Evolutionary conservation across 2,113 vertebrate species (phyloP), one percentile per base, ranked within the genome.

Genomic region (Electrona antarctica): DNA sequence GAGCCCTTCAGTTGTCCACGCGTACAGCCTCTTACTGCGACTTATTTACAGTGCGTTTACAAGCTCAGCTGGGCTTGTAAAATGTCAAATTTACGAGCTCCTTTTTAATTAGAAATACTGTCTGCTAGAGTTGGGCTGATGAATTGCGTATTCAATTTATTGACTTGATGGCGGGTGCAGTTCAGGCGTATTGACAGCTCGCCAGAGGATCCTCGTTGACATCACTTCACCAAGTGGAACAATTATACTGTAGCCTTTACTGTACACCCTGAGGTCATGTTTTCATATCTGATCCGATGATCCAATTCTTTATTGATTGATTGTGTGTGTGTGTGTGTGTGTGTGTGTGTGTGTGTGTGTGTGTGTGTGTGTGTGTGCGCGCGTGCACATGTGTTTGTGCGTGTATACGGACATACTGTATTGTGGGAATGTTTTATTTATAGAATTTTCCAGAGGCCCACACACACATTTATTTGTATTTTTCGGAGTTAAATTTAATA

Each of bases 41-140:
- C 83, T 77, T 89, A 89, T 82, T 89, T 83, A 89, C 83, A 83
- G 77, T 81, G 73, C 77, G 77, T 91, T 89, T 90, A 92, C 87
- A 85, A 81, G 87, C 86, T 88, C 76, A 88, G 92, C 69, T 29
- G 81, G 81, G 88, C 85, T 15, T 84, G 90, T 94, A 91, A 94
- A 92, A 94, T 82, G 83, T 87, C 65, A 64, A 90, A 93, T 95
- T 95, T 95, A 94, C 90, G 82, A 87, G 92, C 62, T 85, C 81
- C 76, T 86, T 93, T 95, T 96, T 93, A 95, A 95, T 95, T 95
- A 95, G 92, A 92, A 94, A 93, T 94, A 93, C 93, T 92, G 86
- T 88, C 88, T 93, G 89, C 54, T 82, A 89, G 78, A 92, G 85
- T 77, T 76, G 67, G 86, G 86, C 83, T 90, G 86, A 94, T 95